phyloP scores from a whole-genome alignment of 2,888 invertebrate genomes.

The Tipula unca region DNA sequence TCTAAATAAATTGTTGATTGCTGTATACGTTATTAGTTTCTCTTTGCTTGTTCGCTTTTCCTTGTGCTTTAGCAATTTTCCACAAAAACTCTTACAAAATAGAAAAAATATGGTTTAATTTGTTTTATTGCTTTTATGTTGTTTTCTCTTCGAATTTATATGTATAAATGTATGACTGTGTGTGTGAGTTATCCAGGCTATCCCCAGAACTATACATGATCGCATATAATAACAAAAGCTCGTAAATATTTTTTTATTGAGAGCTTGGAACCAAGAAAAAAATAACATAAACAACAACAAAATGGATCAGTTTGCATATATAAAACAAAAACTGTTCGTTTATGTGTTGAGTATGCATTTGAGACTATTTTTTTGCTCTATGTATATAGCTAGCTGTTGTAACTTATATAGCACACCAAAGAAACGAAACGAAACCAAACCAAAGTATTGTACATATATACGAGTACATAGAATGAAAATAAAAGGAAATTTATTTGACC shows the following conservation, averaged over 20 bases:
- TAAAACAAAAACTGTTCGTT: not conserved
- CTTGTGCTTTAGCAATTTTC: not conserved
- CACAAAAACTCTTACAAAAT: not conserved
- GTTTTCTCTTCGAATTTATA: not conserved
- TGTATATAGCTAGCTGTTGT: not conserved
- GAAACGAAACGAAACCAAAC: not conserved
- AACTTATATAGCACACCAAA: constrained; percentile 3
- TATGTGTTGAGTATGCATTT: constrained; percentile 8
- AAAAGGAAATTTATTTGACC: constrained; percentile 8
- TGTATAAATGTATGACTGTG: not conserved
- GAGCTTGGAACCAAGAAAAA: not conserved
- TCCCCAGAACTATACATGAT: not conserved
- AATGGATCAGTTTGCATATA: not conserved
- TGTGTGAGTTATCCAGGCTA: not conserved
- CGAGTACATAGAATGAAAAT: not conserved
- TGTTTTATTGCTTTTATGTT: not conserved
- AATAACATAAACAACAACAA: not conserved
- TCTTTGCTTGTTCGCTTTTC: not conserved
- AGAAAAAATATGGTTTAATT: not conserved
- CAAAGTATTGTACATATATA: too few species aligned
- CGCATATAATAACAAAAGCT: not conserved
- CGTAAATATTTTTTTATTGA: not conserved
- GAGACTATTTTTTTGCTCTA: not conserved
- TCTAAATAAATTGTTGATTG: constrained; percentile 14
- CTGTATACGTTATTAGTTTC: not conserved